Conservation (phyloP, 2,888 invertebrate genomes). For the Heliconius ethilla region DNA sequence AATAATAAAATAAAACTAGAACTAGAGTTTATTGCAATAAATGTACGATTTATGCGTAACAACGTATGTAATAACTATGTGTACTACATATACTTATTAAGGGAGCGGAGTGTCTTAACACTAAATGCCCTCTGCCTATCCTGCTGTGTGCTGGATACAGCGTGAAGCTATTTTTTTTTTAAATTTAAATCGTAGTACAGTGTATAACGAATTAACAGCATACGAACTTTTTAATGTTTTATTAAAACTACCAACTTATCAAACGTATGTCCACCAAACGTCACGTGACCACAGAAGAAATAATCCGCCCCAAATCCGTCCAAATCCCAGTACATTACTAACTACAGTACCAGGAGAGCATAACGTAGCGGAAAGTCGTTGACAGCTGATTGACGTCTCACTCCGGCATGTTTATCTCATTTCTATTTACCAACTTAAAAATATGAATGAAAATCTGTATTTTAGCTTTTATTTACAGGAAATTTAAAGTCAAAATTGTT, state of each 20-base stretch:
- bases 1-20: constrained; percentile 1
- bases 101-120: too few species aligned
- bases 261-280: too few species aligned
- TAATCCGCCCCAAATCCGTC: constrained; percentile 38
- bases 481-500: constrained; percentile 46
- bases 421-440: constrained; percentile 52
- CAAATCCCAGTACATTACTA: constrained; percentile 66
- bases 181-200: too few species aligned
- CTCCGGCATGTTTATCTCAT: constrained; percentile 79
- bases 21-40: neutral
- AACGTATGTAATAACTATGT: neutral
- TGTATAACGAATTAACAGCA: too few species aligned
- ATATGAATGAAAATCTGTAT: constrained; percentile 5
- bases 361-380: constrained; percentile 73
- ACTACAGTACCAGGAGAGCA: constrained; percentile 72
- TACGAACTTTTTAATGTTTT: neutral
- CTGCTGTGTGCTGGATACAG: too few species aligned
- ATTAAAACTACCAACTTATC: neutral
- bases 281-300: neutral
- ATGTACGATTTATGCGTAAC: neutral
- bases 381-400: constrained; percentile 82
- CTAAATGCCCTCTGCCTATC: too few species aligned
- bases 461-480: constrained; percentile 12
- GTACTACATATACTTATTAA: neutral
- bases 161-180: too few species aligned